Evolutionary conservation across 2,113 vertebrate genomes (phyloP).

Genomic region (Regulus satrapa): DNA sequence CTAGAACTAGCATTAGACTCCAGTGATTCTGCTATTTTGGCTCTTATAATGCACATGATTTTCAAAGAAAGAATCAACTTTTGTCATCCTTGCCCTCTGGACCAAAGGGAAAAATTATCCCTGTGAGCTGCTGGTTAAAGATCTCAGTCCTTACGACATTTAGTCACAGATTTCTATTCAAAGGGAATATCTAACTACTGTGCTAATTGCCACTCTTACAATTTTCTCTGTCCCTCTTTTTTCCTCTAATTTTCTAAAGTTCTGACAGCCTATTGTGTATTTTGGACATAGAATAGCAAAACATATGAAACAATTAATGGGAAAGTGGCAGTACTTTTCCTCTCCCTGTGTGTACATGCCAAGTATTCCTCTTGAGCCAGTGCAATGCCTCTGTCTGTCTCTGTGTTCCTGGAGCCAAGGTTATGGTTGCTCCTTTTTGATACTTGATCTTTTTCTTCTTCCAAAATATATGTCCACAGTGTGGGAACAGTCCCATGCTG

Average conservation of each 20-base stretch:
- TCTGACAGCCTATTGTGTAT: neutral
- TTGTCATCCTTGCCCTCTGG: neutral
- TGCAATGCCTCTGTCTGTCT: neutral
- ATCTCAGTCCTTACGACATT: neutral
- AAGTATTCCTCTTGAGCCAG: neutral
- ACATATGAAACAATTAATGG: neutral
- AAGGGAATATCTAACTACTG: neutral
- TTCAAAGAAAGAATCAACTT: neutral
- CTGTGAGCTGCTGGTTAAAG: neutral
- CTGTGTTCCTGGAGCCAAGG: neutral
- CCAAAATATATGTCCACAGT: neutral
- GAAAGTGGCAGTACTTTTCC: neutral
- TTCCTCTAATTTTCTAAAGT: neutral
- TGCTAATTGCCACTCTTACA: neutral
- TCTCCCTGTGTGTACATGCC: neutral
- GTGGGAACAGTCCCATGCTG: neutral
- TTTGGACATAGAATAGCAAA: neutral
- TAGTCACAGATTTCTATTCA: neutral
- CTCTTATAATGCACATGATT: neutral
- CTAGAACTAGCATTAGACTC: neutral
- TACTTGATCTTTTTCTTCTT: constrained; percentile 8
- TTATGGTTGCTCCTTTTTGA: neutral
- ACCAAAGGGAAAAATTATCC: neutral
- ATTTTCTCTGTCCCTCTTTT: neutral
- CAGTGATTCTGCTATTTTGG: neutral